Conservation (phyloP, 2,113 vertebrate genomes). For the Eira barbara region DNA sequence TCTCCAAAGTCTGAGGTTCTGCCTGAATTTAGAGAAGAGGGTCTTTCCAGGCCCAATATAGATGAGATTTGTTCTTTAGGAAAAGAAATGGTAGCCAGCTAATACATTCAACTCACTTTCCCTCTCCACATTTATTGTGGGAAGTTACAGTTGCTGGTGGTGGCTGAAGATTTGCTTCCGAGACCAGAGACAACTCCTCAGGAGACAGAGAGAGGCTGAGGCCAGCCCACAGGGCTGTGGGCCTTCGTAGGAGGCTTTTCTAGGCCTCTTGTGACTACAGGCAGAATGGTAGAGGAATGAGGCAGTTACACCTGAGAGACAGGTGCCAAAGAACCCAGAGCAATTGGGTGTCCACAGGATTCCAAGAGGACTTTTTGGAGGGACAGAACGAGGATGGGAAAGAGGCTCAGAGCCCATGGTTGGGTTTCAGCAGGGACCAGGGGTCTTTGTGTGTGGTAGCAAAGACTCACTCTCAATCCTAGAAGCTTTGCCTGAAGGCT, state of each 20-base stretch:
- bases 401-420: accelerated
- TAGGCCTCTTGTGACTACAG: background rate
- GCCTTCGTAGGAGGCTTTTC: background rate
- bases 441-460: background rate
- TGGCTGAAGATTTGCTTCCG: background rate
- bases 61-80: background rate
- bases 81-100: background rate
- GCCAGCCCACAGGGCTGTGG: background rate
- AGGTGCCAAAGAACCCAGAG: background rate
- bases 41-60: background rate
- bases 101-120: background rate
- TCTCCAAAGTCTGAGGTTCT: background rate
- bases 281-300: background rate
- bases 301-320: background rate
- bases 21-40: background rate
- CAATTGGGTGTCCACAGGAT: background rate
- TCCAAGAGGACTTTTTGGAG: background rate
- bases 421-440: background rate
- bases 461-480: background rate
- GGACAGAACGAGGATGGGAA: background rate
- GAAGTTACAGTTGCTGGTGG: background rate
- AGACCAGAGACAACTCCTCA: background rate
- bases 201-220: background rate
- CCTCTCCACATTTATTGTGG: background rate
- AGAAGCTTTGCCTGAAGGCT: background rate